Base-by-base conservation (phyloP, 2,888 invertebrate species). In the Catonia carolina region DNA sequence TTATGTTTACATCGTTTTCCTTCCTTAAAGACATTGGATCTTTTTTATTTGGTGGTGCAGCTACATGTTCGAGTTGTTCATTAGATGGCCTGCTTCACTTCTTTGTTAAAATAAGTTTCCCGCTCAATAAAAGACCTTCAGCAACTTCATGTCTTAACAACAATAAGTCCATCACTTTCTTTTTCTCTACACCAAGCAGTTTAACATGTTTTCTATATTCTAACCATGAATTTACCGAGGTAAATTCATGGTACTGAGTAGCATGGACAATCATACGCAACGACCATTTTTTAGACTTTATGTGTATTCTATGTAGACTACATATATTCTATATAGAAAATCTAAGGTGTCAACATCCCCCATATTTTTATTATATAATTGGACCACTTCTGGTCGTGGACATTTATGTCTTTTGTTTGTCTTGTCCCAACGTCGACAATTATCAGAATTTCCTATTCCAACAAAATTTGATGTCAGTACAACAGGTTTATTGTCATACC, bases 401-500 rank as follows among this genome's bases (percentile, higher is more conserved):
- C 56, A 55, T 52, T 49, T 18, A 23, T 55, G 51, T 27, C 22
- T n/a, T 35, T 55, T 45, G 17, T 35, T 10, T 35, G 10, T 47
- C 33, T 54, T 61, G 33, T 50, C 47, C 53, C 52, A 61, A 12
- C 56, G 23, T 35, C 55, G n/a, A 36, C 59, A 54, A 14, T 48
- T 4, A 15, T 54, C 53, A 22, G 12, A 22, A 7, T 45, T 41
- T 6, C 53, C 59, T 31, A 53, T 55, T 12, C 56, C 59, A 8
- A 59, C 55, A 54, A 42, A 55, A 49, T 37, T 52, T 10, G 60
- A 58, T 65, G n/a, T n/a, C n/a, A n/a, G n/a, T n/a, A n/a, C n/a
- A n/a, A n/a, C n/a, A n/a, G n/a, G n/a, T n/a, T n/a, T n/a, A n/a
- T n/a, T n/a, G n/a, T n/a, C n/a, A n/a, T n/a, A n/a, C n/a, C n/a